Base-by-base conservation (phyloP, 2,113 vertebrate genomes). In the Chauna torquata region DNA sequence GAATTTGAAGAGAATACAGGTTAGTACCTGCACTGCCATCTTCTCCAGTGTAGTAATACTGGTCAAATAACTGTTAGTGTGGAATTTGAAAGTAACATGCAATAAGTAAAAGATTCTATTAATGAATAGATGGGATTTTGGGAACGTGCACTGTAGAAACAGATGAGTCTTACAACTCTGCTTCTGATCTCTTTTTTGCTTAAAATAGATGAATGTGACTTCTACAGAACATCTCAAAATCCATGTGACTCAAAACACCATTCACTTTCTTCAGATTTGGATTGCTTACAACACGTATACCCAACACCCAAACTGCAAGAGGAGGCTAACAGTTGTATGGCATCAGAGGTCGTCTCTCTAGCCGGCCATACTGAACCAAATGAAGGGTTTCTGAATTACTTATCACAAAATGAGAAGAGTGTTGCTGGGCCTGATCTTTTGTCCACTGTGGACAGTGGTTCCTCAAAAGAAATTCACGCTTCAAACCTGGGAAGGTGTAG, bases 1-100 rank as follows among this genome's bases (percentile, higher is more conserved):
- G 99, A 99, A 97, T 99, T 99, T 98, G 99, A 99, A 94, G 98
- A 99, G 94, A 99, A 98, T 76, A 96, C 99, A 98, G 99, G 99
- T 99, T 95, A 96, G 98, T 97, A 97, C 34, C 18, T 94, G 86
- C 27, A 23, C 45, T 93, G 27, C 34, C 8, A 61, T 78, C 20
- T 75, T 76, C 34, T 76, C 8, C 28, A 36, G 24, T 3, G 1
- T 79, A 47, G 6, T 28, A 34, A 13, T 66, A 22, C 15, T 16
- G 14, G 17, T 84, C 24, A 79, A 72, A 62, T 89, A 59, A 50
- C 59, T 57, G 50, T 81, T 59, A 22, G 23, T 8, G 8, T 74
- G 59, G 61, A 50, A 50, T 75, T 32, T 36, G 58, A 79, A 89
- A 88, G 30, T 49, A 85, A 59, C 9, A 14, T 74, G 27, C 38